Evolutionary conservation across 2,888 invertebrate genomes (phyloP).

Genomic region (Oscheius sp.): DNA sequence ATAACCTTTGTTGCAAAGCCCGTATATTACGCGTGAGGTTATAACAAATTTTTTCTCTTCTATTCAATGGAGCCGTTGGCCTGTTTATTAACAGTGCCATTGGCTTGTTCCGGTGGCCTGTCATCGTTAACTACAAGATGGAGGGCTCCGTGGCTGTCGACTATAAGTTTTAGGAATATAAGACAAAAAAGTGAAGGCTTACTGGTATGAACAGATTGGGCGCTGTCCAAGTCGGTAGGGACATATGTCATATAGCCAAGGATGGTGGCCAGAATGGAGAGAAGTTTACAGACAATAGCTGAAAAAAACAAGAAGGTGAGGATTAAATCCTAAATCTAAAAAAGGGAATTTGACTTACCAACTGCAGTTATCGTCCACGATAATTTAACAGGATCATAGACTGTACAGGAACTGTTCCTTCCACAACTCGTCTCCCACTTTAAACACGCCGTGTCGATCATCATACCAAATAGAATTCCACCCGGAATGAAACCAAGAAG

Average conservation of each 20-base stretch:
- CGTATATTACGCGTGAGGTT: too few species aligned
- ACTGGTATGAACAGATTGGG: slow-evolving; percentile 34
- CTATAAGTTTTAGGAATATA: slow-evolving; percentile 25
- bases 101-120: slow-evolving; percentile 34
- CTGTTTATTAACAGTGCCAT: slow-evolving; percentile 21
- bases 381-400: slow-evolving; percentile 64
- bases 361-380: slow-evolving; percentile 68
- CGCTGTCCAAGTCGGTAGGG: slow-evolving; percentile 62
- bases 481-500: slow-evolving; percentile 68
- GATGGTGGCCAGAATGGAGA: slow-evolving; percentile 66
- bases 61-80: too few species aligned
- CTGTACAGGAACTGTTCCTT: slow-evolving; percentile 51
- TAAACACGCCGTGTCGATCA: slow-evolving; percentile 68
- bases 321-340: background rate
- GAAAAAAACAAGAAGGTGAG: slow-evolving; percentile 25
- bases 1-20: too few species aligned
- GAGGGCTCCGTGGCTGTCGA: slow-evolving; percentile 65
- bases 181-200: background rate
- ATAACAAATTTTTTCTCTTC: too few species aligned
- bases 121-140: slow-evolving; percentile 67
- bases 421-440: slow-evolving; percentile 66
- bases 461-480: slow-evolving; percentile 67
- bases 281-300: slow-evolving; percentile 68
- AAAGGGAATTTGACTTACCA: slow-evolving; percentile 49
- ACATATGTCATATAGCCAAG: slow-evolving; percentile 68